Conservation (phyloP, 2,797 vertebrate species). For the Pempheris klunzingeri region DNA sequence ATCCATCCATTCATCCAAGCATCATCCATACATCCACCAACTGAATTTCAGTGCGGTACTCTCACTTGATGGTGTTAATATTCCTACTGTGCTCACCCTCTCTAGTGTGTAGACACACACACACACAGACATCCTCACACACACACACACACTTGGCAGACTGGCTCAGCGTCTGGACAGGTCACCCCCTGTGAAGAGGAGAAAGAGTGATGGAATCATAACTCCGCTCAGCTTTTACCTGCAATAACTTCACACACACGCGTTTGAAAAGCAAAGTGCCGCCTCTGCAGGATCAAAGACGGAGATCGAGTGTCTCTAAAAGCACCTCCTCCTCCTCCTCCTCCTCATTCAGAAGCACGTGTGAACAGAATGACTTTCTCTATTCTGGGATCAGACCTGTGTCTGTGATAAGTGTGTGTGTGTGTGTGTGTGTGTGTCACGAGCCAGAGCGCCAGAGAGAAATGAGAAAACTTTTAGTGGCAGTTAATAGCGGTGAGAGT, state of each 20-base stretch:
- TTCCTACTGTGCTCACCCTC: neutral
- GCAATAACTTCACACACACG: neutral
- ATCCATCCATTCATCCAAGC: conserved; percentile 2
- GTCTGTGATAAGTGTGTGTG: neutral
- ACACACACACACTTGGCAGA: conserved; percentile 14
- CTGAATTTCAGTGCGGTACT: conserved; percentile 4
- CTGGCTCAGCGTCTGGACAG: conserved; percentile 82
- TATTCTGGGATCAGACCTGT: neutral
- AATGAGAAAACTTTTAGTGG: neutral
- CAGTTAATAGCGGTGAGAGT: conserved; percentile 16
- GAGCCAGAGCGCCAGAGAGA: neutral
- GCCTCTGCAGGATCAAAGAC: neutral
- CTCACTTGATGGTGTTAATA: conserved; percentile 11
- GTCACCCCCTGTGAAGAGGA: conserved; percentile 82
- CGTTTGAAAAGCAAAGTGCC: neutral
- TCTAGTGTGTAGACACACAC: neutral
- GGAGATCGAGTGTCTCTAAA: neutral
- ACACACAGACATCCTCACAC: conserved; percentile 22
- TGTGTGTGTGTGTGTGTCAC: neutral
- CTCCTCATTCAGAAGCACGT: neutral
- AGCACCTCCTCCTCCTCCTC: rapidly evolving
- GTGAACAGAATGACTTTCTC: neutral
- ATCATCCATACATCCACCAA: conserved; percentile 15
- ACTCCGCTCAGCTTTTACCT: neutral
- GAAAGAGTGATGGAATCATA: conserved; percentile 21